Percentiles rank a stretch among this genome's conserved stretches.
Evolutionary conservation across 1,140 invertebrate genomes (phyloP).

Genomic region (Ephestia elutella): DNA sequence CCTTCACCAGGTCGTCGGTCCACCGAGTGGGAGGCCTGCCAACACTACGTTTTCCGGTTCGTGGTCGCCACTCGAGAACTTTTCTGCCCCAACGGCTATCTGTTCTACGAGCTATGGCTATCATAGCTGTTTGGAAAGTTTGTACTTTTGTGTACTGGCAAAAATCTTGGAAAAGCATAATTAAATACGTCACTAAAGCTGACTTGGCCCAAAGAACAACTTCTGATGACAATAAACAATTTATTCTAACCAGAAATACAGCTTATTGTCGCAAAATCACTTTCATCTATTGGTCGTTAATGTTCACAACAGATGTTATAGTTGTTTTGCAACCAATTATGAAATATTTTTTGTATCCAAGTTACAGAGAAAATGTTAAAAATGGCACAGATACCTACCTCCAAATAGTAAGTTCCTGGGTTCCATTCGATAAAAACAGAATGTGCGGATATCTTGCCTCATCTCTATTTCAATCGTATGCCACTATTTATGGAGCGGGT

Average conservation of each 20-base stretch:
- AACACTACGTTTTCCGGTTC: no score
- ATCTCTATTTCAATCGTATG: slow-evolving; percentile 33
- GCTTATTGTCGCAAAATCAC: slow-evolving; percentile 57
- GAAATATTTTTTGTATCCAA: slow-evolving; percentile 36
- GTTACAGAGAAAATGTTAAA: slow-evolving; percentile 41
- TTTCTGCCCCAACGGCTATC: no score
- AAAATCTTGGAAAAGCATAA: slow-evolving; percentile 36
- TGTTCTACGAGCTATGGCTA: no score
- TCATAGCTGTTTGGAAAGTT: slow-evolving; percentile 48
- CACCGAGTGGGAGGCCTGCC: no score
- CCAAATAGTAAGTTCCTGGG: slow-evolving; percentile 43
- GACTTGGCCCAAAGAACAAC: slow-evolving; percentile 38
- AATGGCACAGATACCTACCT: slow-evolving; percentile 37
- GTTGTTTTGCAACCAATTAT: slow-evolving; percentile 47
- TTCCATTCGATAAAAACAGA: slow-evolving; percentile 41
- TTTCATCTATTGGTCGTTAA: slow-evolving; percentile 46
- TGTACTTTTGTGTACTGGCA: slow-evolving; percentile 49
- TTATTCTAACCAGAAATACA: slow-evolving; percentile 39
- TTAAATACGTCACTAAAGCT: slow-evolving; percentile 26
- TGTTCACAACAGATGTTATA: slow-evolving; percentile 53
- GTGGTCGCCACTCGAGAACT: no score
- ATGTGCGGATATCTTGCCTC: slow-evolving; percentile 31
- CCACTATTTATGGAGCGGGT: slow-evolving; percentile 30
- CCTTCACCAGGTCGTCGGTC: no score
- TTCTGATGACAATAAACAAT: slow-evolving; percentile 21